phyloP scores from a whole-genome alignment of 2,113 vertebrate species.

The Tenebrosternarchus preto region DNA sequence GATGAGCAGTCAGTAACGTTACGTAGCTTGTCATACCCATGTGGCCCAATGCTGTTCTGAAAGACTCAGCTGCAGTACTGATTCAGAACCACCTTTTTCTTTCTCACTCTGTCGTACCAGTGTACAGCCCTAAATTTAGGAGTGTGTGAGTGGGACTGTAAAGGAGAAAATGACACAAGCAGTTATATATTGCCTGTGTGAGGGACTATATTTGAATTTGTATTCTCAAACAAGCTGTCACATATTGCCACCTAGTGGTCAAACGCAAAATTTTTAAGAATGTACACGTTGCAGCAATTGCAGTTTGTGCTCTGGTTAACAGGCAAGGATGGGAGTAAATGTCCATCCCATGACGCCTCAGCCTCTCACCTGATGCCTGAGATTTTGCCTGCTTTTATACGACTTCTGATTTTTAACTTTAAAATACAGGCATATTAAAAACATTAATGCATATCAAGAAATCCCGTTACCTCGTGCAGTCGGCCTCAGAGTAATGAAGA shows the following conservation, averaged over 20 bases:
- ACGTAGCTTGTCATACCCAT: constrained; percentile 6
- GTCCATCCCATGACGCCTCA: too few relatives aligned
- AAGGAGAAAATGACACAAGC: background rate
- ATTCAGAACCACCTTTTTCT: background rate
- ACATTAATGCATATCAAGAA: background rate
- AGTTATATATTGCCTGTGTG: background rate
- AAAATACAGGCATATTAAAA: background rate
- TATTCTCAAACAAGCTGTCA: constrained; percentile 3
- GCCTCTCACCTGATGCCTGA: too few relatives aligned
- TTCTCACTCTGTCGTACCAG: background rate
- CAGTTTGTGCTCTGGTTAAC: too few relatives aligned
- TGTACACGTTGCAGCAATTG: background rate
- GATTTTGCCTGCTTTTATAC: too few relatives aligned
- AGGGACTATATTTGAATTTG: background rate
- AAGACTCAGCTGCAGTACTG: background rate
- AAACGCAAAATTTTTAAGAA: background rate
- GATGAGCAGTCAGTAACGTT: background rate
- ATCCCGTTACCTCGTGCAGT: background rate
- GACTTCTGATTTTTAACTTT: background rate
- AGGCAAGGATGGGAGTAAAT: too few relatives aligned
- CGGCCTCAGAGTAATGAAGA: constrained; percentile 17
- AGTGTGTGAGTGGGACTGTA: background rate
- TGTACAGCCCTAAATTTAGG: background rate
- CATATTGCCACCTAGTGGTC: constrained; percentile 45
- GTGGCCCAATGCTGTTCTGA: background rate